Base-by-base conservation (phyloP, 1,140 invertebrate genomes). In the Phymastichus coffea region DNA sequence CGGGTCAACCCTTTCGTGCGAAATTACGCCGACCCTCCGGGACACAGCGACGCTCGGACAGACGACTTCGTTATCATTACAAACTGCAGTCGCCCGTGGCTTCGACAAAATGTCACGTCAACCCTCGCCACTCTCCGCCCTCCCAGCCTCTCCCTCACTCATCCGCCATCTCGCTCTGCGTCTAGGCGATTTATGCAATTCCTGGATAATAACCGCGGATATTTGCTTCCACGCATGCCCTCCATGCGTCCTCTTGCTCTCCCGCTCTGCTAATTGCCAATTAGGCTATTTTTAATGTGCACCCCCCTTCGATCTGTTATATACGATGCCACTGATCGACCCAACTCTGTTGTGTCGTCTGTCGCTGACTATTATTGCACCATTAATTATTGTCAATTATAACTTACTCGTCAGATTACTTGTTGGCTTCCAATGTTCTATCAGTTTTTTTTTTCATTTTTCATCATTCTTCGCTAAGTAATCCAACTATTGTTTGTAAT, bases 51-150 rank as follows among this genome's bases (percentile, higher is more conserved):
- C 38, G 15, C 10, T 17, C 37, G 47, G 47, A 56, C 51, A 54
- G 51, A 54, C 52, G 46, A 61, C 60, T 62, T 57, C 54, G 54
- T 62, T 62, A 62, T 62, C 60, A 47, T 62, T 62, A 56, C 47
- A 52, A 28, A 25, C 23, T 56, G 60, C 54, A 49, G 47, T 46
- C 28, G 43, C 38, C 47, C 48, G 40, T 52, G 46, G 47, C 30
- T 56, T 61, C 52, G 51, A 49, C 53, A 61, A 49, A 37, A 43
- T 33, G 54, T 54, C 48, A 46, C 48, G 4, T 57, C 17, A 10
- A 22, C 33, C 22, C 47, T 23, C 47, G 17, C 48, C 19, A 38
- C 33, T 19, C 14, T 20, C 41, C 37, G 14, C 9, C 14, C 15
- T 4, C 37, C 43, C 1, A 12, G 15, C 28, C 60, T 28, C n/a